These are phyloP conservation scores for Lepidurus apus DNA, from an alignment of 1,140 invertebrate species.

Conservation along the genomic window DNA sequence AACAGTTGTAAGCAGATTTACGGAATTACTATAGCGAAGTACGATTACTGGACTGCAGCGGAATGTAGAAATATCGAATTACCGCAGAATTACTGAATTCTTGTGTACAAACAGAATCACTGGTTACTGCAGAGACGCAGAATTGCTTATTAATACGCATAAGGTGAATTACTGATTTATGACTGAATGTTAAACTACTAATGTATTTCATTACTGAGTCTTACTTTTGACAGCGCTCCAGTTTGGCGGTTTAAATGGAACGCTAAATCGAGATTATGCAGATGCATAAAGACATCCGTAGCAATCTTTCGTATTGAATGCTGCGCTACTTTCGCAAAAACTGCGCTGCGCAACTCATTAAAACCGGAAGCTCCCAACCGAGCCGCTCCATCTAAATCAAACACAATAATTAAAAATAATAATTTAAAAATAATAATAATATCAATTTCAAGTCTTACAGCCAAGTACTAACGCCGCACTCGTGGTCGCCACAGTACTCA, in stretches of 20 bases:
- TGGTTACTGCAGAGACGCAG: conserved; percentile 24
- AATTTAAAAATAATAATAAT: conserved; percentile 1
- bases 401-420: neutral
- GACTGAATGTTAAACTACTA: neutral
- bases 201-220: neutral
- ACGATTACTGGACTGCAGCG: too few relatives aligned
- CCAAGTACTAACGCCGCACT: conserved; percentile 78
- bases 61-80: too few relatives aligned
- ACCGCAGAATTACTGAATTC: neutral
- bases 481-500: conserved; percentile 46
- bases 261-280: conserved; percentile 88
- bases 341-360: conserved; percentile 94
- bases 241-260: conserved; percentile 95
- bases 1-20: too few relatives aligned
- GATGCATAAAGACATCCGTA: conserved; percentile 92
- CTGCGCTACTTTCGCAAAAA: conserved; percentile 98
- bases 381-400: conserved; percentile 78
- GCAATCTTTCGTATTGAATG: conserved; percentile 92
- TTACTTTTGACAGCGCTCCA: conserved; percentile 73
- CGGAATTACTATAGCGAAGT: too few relatives aligned
- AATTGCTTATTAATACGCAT: neutral
- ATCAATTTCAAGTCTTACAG: conserved; percentile 61
- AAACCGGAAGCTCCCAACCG: conserved; percentile 81
- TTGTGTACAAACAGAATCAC: neutral
- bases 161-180: conserved; percentile 3